Percentiles rank a stretch among this genome's conserved stretches.
Conservation (phyloP, 2,113 vertebrate species). For the Salvelinus fontinalis region DNA sequence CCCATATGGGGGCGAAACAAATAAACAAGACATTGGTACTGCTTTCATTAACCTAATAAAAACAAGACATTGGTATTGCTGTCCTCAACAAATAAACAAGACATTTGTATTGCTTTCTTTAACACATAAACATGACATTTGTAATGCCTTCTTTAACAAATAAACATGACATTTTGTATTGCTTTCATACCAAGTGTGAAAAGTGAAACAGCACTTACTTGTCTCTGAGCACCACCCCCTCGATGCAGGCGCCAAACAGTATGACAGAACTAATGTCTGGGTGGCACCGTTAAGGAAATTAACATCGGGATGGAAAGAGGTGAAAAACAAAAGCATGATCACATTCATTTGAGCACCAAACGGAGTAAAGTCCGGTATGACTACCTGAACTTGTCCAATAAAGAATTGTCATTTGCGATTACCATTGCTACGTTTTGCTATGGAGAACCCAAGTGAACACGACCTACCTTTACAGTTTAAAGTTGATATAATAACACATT, state of each 20-base stretch:
- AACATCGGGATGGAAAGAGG: not conserved
- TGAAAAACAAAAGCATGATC: not conserved
- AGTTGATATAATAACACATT: no score
- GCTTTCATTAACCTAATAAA: no score
- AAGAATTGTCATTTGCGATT: no score
- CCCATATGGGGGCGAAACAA: no score
- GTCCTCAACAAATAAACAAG: not conserved
- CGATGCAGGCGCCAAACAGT: constrained; percentile 92
- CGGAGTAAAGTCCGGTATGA: no score
- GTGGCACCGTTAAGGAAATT: constrained; percentile 50
- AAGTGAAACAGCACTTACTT: constrained; percentile 78
- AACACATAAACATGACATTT: no score
- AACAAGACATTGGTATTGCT: not conserved
- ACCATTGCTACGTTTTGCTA: not conserved
- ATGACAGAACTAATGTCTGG: constrained; percentile 88
- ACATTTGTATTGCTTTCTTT: not conserved
- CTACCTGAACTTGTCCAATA: no score
- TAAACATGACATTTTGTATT: no score
- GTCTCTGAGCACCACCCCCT: constrained; percentile 91
- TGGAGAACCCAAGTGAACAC: not conserved
- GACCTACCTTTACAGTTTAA: not conserved
- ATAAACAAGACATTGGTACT: no score
- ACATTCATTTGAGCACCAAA: not conserved
- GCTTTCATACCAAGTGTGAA: not conserved
- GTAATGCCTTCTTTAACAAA: no score